Base-by-base conservation (phyloP, 1,140 invertebrate genomes). In the Monochamus saltuarius region DNA sequence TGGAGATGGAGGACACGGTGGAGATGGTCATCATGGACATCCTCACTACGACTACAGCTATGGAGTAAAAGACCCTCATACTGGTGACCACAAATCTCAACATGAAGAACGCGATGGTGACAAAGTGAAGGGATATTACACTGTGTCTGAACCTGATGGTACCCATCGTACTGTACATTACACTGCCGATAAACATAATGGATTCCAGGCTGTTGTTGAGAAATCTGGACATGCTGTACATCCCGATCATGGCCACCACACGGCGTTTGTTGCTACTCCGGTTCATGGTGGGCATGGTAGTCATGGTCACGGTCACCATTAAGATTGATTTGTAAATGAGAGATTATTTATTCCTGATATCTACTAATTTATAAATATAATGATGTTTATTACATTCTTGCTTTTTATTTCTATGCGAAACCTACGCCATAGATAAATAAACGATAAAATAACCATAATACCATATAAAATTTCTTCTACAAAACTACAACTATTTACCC, bases 121-220 rank as follows among this genome's bases (percentile, higher is more conserved):
- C 67, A 79, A 85, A 11, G 85, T 86, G 9, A 81, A 84, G 63
- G 85, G 85, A 22, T 79, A 80, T 36, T 86, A 86, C 73, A 84
- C 82, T 0, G 71, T 87, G 11, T 77, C 84, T 14, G 85, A 87
- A 59, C 82, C 85, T 82, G 85, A 55, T 79, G 80, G 42, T 85
- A 75, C 81, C 56, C 80, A 82, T 54, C 80, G 85, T 58, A 82
- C 82, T 19, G 85, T 86, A 0, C 82, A 85, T 64, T 87, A 87
- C 73, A 84, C 83, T 4, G 82, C 83, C 19, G 82, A 84, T 71
- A 76, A 81, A 1, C 59, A 76, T 56, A 77, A 79, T 61, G 79
- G 79, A 59, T 80, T 79, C 73, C 77, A 78, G 67, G 77, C 77
- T 34, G 71, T 76, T 34, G 75, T 78, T 38, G 68, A 68, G 39